Evolutionary conservation across 2,888 invertebrate genomes (phyloP), one percentile per base, ranked within the genome.

Genomic region (Amphimallon solstitiale): DNA sequence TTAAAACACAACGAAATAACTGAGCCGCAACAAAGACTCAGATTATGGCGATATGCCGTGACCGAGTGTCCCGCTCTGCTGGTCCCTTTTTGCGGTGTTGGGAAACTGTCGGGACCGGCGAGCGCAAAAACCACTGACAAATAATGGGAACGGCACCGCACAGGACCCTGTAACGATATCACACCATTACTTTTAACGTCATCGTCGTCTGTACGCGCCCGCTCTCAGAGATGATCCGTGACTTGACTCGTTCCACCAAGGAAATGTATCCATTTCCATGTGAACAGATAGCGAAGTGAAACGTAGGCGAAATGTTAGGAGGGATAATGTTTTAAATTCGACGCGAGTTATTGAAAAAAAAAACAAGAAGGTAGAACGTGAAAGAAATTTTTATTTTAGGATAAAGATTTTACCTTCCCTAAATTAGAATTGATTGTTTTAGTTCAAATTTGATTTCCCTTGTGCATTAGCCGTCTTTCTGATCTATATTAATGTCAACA

Each of bases 1-100:
- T 52, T 52, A 15, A 35, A 35, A 34, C 35, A 17, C 15, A 52
- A 52, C 35, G 35, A 34, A 35, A 35, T 54, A 54, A 54, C 54
- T 40, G 54, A 54, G 38, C 54, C 63, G 67, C 71, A 73, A 74
- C 75, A 75, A 75, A 74, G 75, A 73, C 73, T 65, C 45, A 74
- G 75, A 75, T 75, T 74, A 75, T 74, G 70, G 72, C 72, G 75
- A 74, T 75, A 75, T 74, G 71, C 68, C 75, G 75, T 74, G 75
- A 74, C 75, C 73, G 73, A 67, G 66, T 72, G 73, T 72, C 70
- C 68, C 71, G 71, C 69, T 69, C 69, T 65, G 71, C 62, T 71
- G 69, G 68, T 63, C 72, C 62, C 70, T 73, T 74, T 74, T 73
- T 73, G 71, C 69, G 54, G 61, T 61, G 48, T 12, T 12, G 48